Conservation (phyloP, 2,888 invertebrate species). For the Diadromus collaris region DNA sequence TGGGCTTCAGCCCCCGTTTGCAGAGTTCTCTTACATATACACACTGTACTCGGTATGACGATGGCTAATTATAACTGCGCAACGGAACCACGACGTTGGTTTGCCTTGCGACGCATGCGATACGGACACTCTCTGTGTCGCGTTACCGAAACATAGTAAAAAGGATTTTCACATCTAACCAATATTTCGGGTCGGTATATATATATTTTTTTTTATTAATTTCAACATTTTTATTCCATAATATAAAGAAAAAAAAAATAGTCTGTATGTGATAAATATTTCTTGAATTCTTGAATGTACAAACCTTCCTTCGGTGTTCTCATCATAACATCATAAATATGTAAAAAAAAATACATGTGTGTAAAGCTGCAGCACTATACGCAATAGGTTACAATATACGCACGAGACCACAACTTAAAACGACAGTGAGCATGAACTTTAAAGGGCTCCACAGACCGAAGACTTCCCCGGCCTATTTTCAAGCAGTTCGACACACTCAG, state of each 20-base stretch:
- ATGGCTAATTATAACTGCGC: slow-evolving; percentile 73
- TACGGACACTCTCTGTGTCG: slow-evolving; percentile 60
- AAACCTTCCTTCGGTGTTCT: background rate
- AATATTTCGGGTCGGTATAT: background rate
- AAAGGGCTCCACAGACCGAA: slow-evolving; percentile 32
- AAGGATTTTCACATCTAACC: background rate
- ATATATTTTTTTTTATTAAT: background rate
- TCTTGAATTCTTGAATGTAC: too few relatives aligned
- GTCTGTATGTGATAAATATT: too few relatives aligned
- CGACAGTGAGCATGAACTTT: slow-evolving; percentile 30
- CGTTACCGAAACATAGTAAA: slow-evolving; percentile 55
- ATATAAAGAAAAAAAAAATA: too few relatives aligned
- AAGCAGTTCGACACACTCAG: slow-evolving; percentile 33
- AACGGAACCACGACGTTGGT: slow-evolving; percentile 69
- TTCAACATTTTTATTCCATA: background rate
- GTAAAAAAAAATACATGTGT: background rate
- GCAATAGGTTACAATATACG: slow-evolving; percentile 1
- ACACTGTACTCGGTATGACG: slow-evolving; percentile 59
- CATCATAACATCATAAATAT: background rate
- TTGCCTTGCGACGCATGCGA: slow-evolving; percentile 61
- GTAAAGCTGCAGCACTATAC: background rate
- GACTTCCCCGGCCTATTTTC: slow-evolving; percentile 37
- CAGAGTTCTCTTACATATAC: slow-evolving; percentile 16
- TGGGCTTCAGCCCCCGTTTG: background rate
- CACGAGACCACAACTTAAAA: slow-evolving; percentile 20